A percentile compares a stretch with the other conserved stretches of the same genome.
phyloP scores from a whole-genome alignment of 2,888 invertebrate species.

The Omphaloscelis lunosa region DNA sequence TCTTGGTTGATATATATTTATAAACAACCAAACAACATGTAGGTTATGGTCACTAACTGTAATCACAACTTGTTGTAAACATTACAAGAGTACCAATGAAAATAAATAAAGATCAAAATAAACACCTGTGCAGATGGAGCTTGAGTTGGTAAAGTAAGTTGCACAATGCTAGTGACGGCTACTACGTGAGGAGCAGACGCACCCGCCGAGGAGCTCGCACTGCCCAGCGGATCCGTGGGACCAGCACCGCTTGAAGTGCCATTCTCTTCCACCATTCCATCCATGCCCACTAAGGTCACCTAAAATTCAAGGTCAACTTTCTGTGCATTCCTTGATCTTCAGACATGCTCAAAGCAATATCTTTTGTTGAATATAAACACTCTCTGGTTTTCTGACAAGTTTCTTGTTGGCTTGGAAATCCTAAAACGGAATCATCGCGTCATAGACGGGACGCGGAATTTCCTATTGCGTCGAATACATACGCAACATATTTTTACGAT shows the following conservation, averaged over 20 bases:
- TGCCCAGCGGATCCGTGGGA: slow-evolving; percentile 82
- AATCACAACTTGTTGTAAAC: slow-evolving; percentile 52
- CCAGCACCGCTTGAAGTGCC: slow-evolving; percentile 90
- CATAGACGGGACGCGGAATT: slow-evolving; percentile 83
- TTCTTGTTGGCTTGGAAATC: slow-evolving; percentile 83
- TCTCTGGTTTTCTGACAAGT: slow-evolving; percentile 72
- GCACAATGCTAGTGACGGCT: slow-evolving; percentile 95
- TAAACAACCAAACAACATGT: slow-evolving; percentile 35
- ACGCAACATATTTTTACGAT: slow-evolving; percentile 80
- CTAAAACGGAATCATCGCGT: slow-evolving; percentile 87
- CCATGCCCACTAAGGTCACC: slow-evolving; percentile 94
- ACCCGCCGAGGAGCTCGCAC: slow-evolving; percentile 79
- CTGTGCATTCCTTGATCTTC: slow-evolving; percentile 85
- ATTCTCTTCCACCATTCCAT: slow-evolving; percentile 98
- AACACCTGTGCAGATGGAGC: slow-evolving; percentile 92
- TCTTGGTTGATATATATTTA: slow-evolving; percentile 17
- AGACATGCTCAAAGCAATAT: slow-evolving; percentile 74
- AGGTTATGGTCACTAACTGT: slow-evolving; percentile 31
- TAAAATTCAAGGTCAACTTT: slow-evolving; percentile 91
- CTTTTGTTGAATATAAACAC: slow-evolving; percentile 70
- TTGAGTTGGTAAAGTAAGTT: slow-evolving; percentile 94
- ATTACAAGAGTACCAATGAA: slow-evolving; percentile 34
- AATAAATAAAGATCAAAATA: slow-evolving; percentile 71
- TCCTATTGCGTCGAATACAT: slow-evolving; percentile 86
- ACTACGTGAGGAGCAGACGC: slow-evolving; percentile 85